These are phyloP conservation scores for Pseudopipra pipra DNA, from an alignment of 2,113 vertebrate genomes.

Conservation along the genomic window DNA sequence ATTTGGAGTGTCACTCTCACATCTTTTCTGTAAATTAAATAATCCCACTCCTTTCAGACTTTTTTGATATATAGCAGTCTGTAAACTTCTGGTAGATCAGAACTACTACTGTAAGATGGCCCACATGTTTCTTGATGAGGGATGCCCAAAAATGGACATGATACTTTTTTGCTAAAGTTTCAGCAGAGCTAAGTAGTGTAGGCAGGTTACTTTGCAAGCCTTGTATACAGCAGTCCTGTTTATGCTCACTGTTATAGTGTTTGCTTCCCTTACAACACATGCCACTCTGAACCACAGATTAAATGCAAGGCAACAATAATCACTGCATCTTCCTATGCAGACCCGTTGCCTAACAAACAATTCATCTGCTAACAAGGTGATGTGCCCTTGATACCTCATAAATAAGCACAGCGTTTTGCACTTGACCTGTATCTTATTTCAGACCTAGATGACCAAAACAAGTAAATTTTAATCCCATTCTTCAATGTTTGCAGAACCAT, in stretches of 20 bases:
- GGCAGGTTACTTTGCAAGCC: not conserved
- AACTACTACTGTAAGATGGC: not conserved
- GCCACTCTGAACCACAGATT: not conserved
- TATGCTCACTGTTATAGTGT: not conserved
- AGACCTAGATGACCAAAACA: not conserved
- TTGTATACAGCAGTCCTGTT: not conserved
- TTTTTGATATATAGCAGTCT: not conserved
- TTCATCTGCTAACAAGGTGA: not conserved
- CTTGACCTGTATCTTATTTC: not conserved
- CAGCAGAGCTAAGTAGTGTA: not conserved
- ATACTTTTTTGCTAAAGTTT: not conserved
- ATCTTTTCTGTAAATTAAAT: not conserved
- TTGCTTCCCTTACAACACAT: not conserved
- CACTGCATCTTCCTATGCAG: not conserved
- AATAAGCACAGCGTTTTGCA: not conserved
- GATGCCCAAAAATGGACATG: not conserved
- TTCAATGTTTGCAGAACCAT: not conserved
- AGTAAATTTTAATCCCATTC: not conserved
- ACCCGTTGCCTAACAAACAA: not conserved
- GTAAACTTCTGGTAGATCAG: not conserved
- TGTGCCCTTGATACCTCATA: not conserved
- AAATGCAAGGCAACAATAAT: not conserved
- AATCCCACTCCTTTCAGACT: not conserved
- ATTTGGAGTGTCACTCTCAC: not conserved
- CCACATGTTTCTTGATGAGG: not conserved